Conservation (phyloP, 2,797 vertebrate species). For the Botia almorhae region DNA sequence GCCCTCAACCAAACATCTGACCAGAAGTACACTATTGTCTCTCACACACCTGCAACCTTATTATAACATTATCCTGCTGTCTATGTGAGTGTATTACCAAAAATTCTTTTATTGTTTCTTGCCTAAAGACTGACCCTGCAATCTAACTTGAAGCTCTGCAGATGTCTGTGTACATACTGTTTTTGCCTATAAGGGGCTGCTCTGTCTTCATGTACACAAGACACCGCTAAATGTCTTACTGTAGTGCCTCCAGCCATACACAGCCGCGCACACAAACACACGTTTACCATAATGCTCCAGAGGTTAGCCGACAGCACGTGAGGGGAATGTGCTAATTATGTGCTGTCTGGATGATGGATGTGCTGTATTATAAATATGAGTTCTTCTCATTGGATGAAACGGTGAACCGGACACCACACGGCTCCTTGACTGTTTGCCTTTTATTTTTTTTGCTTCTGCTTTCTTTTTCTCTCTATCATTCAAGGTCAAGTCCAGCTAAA, state of each 20-base stretch:
- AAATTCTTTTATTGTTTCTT: constrained; percentile 15
- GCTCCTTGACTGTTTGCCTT: constrained; percentile 19
- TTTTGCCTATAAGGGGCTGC: constrained; percentile 21
- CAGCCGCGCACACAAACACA: constrained; percentile 33
- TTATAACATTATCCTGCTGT: neutral
- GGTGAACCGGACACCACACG: neutral
- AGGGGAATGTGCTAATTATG: constrained; percentile 78
- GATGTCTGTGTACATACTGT: constrained; percentile 22
- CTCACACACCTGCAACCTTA: constrained; percentile 20
- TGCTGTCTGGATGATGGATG: constrained; percentile 79
- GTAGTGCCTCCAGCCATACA: constrained; percentile 39
- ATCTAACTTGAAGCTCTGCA: constrained; percentile 8
- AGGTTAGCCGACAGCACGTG: constrained; percentile 70
- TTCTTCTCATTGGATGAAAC: constrained; percentile 58
- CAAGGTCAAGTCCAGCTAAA: constrained; percentile 31
- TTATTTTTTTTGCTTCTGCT: neutral
- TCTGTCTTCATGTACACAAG: constrained; percentile 33
- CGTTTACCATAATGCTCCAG: constrained; percentile 54
- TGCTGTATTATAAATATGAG: constrained; percentile 70
- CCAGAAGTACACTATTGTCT: constrained; percentile 11
- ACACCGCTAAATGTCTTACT: constrained; percentile 40
- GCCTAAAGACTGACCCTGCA: constrained; percentile 3
- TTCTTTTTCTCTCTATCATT: neutral
- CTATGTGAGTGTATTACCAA: constrained; percentile 9
- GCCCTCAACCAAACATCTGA: neutral